These are phyloP conservation scores for Pelvicachromis taeniatus DNA, from an alignment of 2,113 vertebrate genomes.

Conservation along the genomic window DNA sequence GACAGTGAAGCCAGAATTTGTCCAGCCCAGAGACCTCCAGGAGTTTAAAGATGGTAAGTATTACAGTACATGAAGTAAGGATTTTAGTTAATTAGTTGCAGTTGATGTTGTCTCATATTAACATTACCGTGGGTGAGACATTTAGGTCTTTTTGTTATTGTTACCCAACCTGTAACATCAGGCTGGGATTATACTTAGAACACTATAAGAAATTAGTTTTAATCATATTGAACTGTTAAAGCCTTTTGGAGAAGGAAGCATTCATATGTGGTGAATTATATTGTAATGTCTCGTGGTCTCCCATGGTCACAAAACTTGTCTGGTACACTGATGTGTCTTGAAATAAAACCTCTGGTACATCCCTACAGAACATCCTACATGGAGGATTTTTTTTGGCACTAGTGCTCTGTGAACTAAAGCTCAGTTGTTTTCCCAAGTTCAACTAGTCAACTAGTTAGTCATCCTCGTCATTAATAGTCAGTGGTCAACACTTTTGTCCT, in stretches of 20 bases:
- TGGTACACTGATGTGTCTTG: not conserved
- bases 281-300: not conserved
- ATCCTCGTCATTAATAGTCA: not conserved
- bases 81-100: not conserved
- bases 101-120: not conserved
- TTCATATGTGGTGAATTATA: not conserved
- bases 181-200: too few species aligned
- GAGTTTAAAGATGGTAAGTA: conserved; percentile 86
- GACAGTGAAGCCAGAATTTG: conserved; percentile 91
- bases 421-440: not conserved
- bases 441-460: not conserved
- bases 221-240: not conserved
- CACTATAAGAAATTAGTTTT: not conserved
- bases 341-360: not conserved
- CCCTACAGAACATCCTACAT: not conserved
- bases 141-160: not conserved
- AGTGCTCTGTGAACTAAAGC: not conserved
- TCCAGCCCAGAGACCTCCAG: conserved; percentile 88
- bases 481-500: not conserved
- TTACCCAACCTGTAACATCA: not conserved
- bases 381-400: not conserved
- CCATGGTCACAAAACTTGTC: not conserved
- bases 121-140: not conserved
- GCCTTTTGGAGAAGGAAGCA: not conserved
- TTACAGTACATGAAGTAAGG: not conserved